Evolutionary conservation across 1,140 invertebrate species (phyloP), one percentile per base, ranked within the genome.

Genomic region (Danaus melanippus): DNA sequence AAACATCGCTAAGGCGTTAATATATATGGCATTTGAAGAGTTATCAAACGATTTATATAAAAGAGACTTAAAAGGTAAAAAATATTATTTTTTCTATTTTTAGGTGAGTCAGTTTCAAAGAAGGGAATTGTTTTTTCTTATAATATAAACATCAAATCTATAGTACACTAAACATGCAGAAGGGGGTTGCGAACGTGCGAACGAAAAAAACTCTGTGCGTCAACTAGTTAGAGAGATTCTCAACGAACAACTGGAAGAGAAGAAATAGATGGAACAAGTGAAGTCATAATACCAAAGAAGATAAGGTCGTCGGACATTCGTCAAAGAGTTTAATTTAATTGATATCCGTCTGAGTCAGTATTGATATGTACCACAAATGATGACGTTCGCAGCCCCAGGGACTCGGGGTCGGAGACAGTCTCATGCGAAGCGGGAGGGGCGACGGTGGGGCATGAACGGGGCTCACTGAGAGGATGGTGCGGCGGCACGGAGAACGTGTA

Each of bases 401-500:
- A 72, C 76, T 78, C 74, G 67, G 79, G 80, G 80, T 86, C 78
- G 83, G 83, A 84, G 81, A 79, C 83, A 83, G 78, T 84, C 79
- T 73, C 83, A 86, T 86, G 83, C 83, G 83, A 86, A 86, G 83
- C 83, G 72, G 83, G 83, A 86, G 72, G 78, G 83, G 81, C 79
- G 80, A 83, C 81, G 83, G 83, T 83, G 81, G 81, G 83, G 83
- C 83, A 84, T 84, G 80, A 86, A 86, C 83, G 83, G 83, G 80
- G 79, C 85, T 87, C 79, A 88, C 86, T 87, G 78, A 87, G 77
- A 76, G 86, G 86, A 82, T 88, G 86, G 80, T 87, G 86, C 72
- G 86, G 82, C 74, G 84, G 83, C 69, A 89, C 88, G 71, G 89
- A 89, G 79, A 89, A 90, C 75, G 89, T 90, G 76, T 90, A 90